Evolutionary conservation across 2,113 vertebrate species (phyloP).

Genomic region (Bubo blakistoni): DNA sequence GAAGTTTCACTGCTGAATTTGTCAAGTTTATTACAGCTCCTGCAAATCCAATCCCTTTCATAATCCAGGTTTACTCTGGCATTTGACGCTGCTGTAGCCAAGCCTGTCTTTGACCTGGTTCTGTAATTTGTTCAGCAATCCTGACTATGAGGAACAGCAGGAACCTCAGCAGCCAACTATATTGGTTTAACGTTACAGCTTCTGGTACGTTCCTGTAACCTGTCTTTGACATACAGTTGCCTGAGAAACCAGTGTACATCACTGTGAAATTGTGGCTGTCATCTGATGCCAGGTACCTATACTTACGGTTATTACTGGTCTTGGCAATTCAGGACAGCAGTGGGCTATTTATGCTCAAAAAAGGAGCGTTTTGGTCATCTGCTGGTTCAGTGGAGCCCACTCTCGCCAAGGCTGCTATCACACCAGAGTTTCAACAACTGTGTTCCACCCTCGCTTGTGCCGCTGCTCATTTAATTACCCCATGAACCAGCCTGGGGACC

Average conservation of each 20-base stretch:
- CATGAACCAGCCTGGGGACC: background rate
- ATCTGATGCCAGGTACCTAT: background rate
- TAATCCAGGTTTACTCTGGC: background rate
- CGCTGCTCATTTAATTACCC: background rate
- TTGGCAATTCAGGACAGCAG: background rate
- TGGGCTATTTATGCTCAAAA: background rate
- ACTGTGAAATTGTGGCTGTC: background rate
- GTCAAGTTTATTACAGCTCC: background rate
- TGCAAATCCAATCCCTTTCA: background rate
- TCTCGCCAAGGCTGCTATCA: background rate
- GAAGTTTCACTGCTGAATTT: background rate
- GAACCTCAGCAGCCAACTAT: background rate
- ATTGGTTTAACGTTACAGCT: background rate
- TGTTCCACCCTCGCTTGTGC: background rate
- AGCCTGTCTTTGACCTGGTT: background rate
- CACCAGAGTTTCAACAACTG: background rate
- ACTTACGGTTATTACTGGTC: background rate
- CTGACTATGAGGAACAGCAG: background rate
- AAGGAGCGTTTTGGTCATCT: background rate
- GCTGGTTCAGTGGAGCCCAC: background rate
- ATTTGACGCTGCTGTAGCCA: background rate
- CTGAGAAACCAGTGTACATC: background rate
- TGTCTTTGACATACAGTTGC: background rate
- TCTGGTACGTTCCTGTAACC: background rate
- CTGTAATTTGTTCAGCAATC: background rate